A percentile compares a stretch with the other conserved stretches of the same genome.
Evolutionary conservation across 2,113 vertebrate genomes (phyloP).

Genomic region (Chroicocephalus ridibundus): DNA sequence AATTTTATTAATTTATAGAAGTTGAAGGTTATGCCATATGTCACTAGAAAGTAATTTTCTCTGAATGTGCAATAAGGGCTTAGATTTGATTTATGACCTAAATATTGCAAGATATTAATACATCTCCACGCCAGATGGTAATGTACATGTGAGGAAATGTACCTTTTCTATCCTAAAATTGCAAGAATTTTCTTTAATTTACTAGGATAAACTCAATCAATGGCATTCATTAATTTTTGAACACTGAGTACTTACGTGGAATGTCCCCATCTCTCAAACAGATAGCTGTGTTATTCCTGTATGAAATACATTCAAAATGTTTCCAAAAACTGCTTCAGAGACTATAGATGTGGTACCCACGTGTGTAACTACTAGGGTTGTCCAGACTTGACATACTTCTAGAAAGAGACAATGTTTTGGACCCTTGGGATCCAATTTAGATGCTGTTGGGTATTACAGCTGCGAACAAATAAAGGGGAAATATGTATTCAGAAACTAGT

Average conservation of each 20-base stretch:
- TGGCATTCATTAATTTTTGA: conserved; percentile 51
- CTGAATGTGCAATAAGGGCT: conserved; percentile 64
- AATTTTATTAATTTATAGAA: conserved; percentile 71
- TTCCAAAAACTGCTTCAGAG: conserved; percentile 34
- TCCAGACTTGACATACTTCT: neutral
- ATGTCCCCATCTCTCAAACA: neutral
- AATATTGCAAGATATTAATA: conserved; percentile 72
- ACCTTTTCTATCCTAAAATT: conserved; percentile 49
- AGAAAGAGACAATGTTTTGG: neutral
- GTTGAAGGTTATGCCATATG: conserved; percentile 72
- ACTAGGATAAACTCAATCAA: conserved; percentile 54
- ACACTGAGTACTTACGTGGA: neutral
- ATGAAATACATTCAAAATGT: neutral
- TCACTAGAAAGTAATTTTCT: conserved; percentile 72
- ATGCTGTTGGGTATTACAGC: conserved; percentile 7
- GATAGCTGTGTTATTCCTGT: conserved; percentile 17
- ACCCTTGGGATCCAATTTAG: conserved; percentile 70
- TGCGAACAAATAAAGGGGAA: conserved; percentile 26
- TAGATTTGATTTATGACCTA: conserved; percentile 71
- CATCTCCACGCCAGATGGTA: conserved; percentile 57
- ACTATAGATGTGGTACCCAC: neutral
- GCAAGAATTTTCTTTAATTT: conserved; percentile 47
- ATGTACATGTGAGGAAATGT: conserved; percentile 49
- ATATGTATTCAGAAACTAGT: neutral
- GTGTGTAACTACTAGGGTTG: neutral